Base-by-base conservation (phyloP, 2,797 vertebrate species). In the Lepidocolaptes lacrymiger region DNA sequence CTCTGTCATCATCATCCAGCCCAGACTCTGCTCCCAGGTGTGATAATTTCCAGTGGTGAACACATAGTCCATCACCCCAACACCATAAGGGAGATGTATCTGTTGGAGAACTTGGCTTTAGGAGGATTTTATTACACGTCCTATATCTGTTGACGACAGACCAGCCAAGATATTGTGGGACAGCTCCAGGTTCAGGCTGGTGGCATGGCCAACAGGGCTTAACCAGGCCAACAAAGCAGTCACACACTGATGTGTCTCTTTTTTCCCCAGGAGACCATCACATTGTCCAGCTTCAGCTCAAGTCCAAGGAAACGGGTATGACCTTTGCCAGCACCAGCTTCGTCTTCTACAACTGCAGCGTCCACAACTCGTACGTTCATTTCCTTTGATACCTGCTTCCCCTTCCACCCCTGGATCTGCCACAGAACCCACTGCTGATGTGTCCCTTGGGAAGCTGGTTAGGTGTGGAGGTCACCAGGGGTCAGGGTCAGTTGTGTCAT, bases 281-380 rank as follows among this genome's bases (percentile, higher is more conserved):
- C 93, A 98, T 99, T 9, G 99, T 99, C 75, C 99, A 99, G 95
- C 99, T 99, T 22, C 99, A 99, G 96, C 99, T 99, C 88, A 99
- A 99, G 94, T 99, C 99, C 52, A 99, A 99, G 91, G 99, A 99
- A 97, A 99, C 99, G 0, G 99, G 99, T 81, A 98, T 99, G 98
- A 99, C 99, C 23, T 99, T 99, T 61, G 99, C 99, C 93, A 99
- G 99, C 90, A 99, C 99, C 95, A 99, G 98, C 96, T 99, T 99
- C 49, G 99, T 99, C 95, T 99, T 99, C 98, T 99, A 99, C 98
- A 99, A 99, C 97, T 99, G 99, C 96, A 99, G 99, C 4, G 99
- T 99, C 85, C 99, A 99, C 96, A 99, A 99, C 69, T 99, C 99
- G 99, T 99, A 98, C 96, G 99, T 97, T 52, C 48, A 24, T 23